A percentile compares a stretch with the other conserved stretches of the same genome.
These are phyloP conservation scores for Heliconius charithonia DNA, from an alignment of 2,888 invertebrate genomes.

Conservation along the genomic window DNA sequence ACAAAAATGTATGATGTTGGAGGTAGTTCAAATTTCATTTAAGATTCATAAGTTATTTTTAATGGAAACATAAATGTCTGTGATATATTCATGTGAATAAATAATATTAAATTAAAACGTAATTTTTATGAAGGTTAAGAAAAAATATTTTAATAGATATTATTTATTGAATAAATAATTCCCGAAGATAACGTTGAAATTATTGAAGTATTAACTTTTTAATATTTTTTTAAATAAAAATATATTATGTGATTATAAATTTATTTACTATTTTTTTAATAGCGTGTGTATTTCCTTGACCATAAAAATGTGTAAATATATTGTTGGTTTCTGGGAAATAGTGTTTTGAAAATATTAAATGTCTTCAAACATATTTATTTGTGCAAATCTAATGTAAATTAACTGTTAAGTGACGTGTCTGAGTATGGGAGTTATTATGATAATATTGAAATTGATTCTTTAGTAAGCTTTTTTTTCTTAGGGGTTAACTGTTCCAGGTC, in stretches of 20 bases:
- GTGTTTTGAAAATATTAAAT: not conserved
- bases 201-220: conserved; percentile 1
- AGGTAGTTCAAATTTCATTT: not conserved
- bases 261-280: not conserved
- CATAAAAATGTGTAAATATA: conserved; percentile 6
- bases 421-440: not conserved
- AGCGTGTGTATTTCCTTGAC: not conserved
- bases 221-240: not conserved
- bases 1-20: no score
- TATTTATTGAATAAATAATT: conserved; percentile 12
- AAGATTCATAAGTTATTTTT: not conserved
- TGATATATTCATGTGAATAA: not conserved
- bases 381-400: not conserved
- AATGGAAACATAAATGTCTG: not conserved
- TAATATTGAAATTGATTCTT: no score
- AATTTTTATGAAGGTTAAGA: conserved; percentile 4
- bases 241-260: not conserved
- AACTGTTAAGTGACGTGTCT: not conserved
- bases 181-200: not conserved
- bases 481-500: no score
- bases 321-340: not conserved
- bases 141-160: not conserved
- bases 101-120: not conserved
- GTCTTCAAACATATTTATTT: not conserved
- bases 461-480: no score